These are phyloP conservation scores for Eubasilissa splendida DNA, from an alignment of 2,888 invertebrate species.

Conservation along the genomic window DNA sequence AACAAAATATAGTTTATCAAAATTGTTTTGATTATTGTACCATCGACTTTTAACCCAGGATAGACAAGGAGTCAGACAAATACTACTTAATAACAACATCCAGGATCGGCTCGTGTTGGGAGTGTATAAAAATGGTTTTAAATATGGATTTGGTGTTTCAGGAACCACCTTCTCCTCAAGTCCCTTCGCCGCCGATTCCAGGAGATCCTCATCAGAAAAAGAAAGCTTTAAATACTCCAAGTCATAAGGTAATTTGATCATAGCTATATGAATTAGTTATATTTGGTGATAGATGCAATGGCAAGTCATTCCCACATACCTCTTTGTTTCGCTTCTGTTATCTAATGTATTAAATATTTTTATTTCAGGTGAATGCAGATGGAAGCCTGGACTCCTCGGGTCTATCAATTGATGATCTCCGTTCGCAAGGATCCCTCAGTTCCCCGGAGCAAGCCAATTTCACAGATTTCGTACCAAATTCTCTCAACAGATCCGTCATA, in stretches of 20 bases:
- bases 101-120: too few species aligned
- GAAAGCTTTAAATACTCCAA: slow-evolving; percentile 83
- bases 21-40: too few species aligned
- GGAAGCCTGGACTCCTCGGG: slow-evolving; percentile 63
- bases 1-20: too few species aligned
- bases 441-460: slow-evolving; percentile 70
- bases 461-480: slow-evolving; percentile 78
- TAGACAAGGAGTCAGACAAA: too few species aligned
- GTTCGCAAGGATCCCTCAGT: slow-evolving; percentile 61
- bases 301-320: background rate
- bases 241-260: slow-evolving; percentile 72
- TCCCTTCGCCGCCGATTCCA: slow-evolving; percentile 69
- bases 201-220: slow-evolving; percentile 73
- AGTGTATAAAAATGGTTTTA: too few species aligned
- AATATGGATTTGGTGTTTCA: slow-evolving; percentile 60
- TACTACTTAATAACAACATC: too few species aligned
- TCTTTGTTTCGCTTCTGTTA: background rate
- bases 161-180: slow-evolving; percentile 72
- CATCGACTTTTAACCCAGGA: too few species aligned
- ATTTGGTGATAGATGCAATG: background rate
- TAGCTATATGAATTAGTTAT: background rate
- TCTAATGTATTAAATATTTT: slow-evolving; percentile 44
- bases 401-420: slow-evolving; percentile 63
- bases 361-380: slow-evolving; percentile 65
- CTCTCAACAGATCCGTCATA: slow-evolving; percentile 85